A percentile compares a stretch with the other conserved stretches of the same genome.
These are phyloP conservation scores for Argopecten irradians DNA, from an alignment of 1,140 invertebrate genomes.

Conservation along the genomic window DNA sequence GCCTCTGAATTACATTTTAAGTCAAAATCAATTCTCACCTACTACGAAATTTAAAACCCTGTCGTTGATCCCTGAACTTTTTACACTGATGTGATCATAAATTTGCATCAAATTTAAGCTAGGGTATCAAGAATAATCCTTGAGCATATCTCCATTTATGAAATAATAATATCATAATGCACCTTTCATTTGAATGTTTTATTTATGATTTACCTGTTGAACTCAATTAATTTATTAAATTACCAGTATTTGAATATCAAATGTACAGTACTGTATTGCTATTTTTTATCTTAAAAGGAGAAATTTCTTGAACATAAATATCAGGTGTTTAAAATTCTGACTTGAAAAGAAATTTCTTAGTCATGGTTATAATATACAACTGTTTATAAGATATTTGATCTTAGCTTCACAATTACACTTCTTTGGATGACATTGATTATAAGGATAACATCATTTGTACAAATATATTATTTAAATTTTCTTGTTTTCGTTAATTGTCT, in stretches of 20 bases:
- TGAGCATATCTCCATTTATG: neutral
- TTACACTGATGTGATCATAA: neutral
- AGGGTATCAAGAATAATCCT: neutral
- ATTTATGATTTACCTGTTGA: neutral
- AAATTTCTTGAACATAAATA: no score
- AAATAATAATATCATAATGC: neutral
- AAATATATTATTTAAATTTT: no score
- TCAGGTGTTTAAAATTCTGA: no score
- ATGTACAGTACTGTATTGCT: no score
- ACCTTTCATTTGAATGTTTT: neutral
- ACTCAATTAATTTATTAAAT: neutral
- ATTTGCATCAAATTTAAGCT: neutral
- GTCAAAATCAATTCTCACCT: constrained; percentile 1
- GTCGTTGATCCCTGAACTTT: neutral
- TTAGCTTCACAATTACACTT: no score
- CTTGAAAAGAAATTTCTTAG: neutral
- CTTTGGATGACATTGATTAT: no score
- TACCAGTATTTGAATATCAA: neutral
- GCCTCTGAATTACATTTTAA: neutral
- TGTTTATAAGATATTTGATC: no score
- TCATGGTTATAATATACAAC: no score
- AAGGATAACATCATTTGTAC: no score
- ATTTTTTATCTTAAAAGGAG: no score
- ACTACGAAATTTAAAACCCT: neutral
- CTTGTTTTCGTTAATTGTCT: no score